A percentile compares a stretch with the other conserved stretches of the same genome.
phyloP scores from a whole-genome alignment of 2,797 vertebrate genomes.

The Parotocinclus haroldoi region DNA sequence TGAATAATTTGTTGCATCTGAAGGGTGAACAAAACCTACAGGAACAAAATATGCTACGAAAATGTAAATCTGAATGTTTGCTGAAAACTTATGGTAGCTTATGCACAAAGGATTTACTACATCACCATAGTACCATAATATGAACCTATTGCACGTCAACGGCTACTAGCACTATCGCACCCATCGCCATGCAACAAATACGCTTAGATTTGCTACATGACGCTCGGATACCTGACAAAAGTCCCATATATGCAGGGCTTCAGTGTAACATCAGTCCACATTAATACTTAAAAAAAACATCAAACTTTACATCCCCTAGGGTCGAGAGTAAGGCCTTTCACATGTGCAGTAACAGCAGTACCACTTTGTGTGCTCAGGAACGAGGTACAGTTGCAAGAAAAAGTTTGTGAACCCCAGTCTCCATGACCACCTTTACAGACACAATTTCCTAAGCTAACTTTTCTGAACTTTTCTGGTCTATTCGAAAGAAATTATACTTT shows the following conservation, averaged over 20 bases:
- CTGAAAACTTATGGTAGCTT: too few species aligned
- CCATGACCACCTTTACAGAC: too few species aligned
- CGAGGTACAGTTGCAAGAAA: not conserved
- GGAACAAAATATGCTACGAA: too few species aligned
- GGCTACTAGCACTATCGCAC: not conserved
- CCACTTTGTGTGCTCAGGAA: conserved; percentile 11
- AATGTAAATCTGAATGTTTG: too few species aligned
- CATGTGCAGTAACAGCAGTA: conserved; percentile 1
- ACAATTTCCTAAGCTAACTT: too few species aligned
- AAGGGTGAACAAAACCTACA: not conserved
- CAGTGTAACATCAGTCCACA: conserved; percentile 6
- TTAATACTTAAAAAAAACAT: conserved; percentile 24
- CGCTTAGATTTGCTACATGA: conserved; percentile 40
- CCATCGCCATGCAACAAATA: conserved; percentile 1
- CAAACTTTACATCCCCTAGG: conserved; percentile 39
- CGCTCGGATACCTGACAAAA: conserved; percentile 18
- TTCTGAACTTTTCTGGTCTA: too few species aligned
- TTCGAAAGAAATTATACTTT: too few species aligned
- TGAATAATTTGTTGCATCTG: not conserved
- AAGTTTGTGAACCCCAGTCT: too few species aligned
- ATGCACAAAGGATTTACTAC: not conserved
- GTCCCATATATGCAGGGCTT: conserved; percentile 7
- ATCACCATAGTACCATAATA: not conserved
- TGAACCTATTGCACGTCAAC: conserved; percentile 6
- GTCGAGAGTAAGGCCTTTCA: conserved; percentile 34